A percentile compares a stretch with the other conserved stretches of the same genome.
These are phyloP conservation scores for Gila robusta DNA, from an alignment of 2,797 vertebrate genomes.

Conservation along the genomic window DNA sequence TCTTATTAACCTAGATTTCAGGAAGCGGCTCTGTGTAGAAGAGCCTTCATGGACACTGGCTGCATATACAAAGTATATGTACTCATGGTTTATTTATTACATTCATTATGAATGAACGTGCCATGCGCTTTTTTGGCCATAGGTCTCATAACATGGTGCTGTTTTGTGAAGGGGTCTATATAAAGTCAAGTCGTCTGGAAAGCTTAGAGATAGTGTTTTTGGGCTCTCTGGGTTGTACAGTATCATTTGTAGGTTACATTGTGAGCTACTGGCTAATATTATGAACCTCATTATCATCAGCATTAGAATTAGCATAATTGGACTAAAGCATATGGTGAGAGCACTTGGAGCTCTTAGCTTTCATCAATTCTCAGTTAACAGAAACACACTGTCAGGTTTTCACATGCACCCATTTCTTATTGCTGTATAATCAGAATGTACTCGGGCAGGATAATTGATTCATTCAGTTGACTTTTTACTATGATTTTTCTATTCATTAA, in stretches of 20 bases:
- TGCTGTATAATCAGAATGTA: not conserved
- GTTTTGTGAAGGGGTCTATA: not conserved
- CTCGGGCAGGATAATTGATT: not conserved
- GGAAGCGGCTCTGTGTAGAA: conserved; percentile 16
- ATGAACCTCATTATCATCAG: conserved; percentile 28
- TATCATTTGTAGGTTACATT: not conserved
- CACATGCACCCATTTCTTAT: not conserved
- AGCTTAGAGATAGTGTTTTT: not conserved
- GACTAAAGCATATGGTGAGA: conserved; percentile 43
- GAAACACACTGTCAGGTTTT: conserved; percentile 10
- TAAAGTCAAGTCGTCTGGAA: not conserved
- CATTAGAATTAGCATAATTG: conserved; percentile 40
- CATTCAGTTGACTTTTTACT: not conserved
- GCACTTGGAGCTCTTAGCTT: not conserved
- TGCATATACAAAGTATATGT: conserved; percentile 24
- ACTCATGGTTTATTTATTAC: conserved; percentile 44
- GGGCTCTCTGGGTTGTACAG: not conserved
- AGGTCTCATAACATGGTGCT: not conserved
- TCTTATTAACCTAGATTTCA: conserved; percentile 50
- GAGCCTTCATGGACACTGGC: conserved; percentile 23
- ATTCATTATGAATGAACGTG: conserved; percentile 20
- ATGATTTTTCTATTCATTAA: not conserved
- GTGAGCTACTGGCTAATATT: conserved; percentile 6
- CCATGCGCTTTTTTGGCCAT: conserved; percentile 1
- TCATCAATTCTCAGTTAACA: conserved; percentile 43